phyloP scores from a whole-genome alignment of 2,113 vertebrate genomes.

The Seriola dumerili region DNA sequence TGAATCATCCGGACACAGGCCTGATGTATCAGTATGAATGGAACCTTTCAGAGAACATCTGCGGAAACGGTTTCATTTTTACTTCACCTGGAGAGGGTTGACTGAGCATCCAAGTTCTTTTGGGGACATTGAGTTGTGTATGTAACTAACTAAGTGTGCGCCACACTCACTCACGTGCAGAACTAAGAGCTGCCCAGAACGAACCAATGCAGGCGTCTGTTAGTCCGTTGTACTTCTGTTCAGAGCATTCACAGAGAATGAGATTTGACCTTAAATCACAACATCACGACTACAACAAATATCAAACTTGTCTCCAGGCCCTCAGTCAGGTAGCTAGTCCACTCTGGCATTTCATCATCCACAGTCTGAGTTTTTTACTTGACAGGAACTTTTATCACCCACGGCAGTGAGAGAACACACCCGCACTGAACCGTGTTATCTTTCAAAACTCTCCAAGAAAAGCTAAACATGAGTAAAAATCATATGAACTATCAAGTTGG shows the following conservation, averaged over 20 bases:
- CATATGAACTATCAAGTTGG: background rate
- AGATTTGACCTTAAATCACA: conserved; percentile 41
- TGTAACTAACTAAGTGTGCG: background rate
- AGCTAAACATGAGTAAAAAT: background rate
- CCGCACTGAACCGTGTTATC: background rate
- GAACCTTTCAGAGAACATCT: conserved; percentile 42
- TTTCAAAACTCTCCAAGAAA: background rate
- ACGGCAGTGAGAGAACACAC: conserved; percentile 4
- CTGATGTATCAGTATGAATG: conserved; percentile 15
- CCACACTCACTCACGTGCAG: background rate
- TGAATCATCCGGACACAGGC: conserved; percentile 53
- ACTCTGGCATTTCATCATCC: conserved; percentile 35
- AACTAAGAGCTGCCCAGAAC: background rate
- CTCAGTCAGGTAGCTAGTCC: conserved; percentile 11
- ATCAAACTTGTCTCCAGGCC: conserved; percentile 29
- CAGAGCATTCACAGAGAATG: background rate
- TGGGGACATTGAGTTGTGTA: background rate
- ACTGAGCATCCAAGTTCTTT: conserved; percentile 14
- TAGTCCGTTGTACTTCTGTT: conserved; percentile 18
- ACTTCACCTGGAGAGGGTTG: conserved; percentile 46
- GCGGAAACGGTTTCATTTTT: conserved; percentile 22
- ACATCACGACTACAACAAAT: conserved; percentile 22
- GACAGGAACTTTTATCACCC: conserved; percentile 27
- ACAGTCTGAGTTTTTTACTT: conserved; percentile 16
- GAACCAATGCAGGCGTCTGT: background rate